phyloP scores from a whole-genome alignment of 2,113 vertebrate species.

The Coryphaenoides rupestris region DNA sequence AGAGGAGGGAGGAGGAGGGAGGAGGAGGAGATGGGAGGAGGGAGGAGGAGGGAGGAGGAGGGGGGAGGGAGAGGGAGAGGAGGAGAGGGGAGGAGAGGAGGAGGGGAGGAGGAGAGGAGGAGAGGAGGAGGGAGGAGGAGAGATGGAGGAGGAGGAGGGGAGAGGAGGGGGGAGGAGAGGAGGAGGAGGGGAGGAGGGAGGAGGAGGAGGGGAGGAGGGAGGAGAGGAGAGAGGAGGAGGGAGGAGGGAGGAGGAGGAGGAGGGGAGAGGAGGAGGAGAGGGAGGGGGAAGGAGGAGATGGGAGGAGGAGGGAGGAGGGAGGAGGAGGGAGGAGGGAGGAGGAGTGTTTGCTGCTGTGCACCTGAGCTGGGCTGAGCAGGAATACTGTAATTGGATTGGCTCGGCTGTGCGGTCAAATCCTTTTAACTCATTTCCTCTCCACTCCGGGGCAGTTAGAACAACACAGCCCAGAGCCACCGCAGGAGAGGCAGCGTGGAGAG shows the following conservation, averaged over 20 bases:
- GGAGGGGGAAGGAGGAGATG: no score
- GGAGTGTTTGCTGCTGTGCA: conserved; percentile 20
- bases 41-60: not conserved
- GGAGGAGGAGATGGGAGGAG: not conserved
- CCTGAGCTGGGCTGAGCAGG: conserved; percentile 39
- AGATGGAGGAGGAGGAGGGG: not conserved
- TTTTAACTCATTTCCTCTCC: conserved; percentile 61
- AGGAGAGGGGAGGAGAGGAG: not conserved
- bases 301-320: no score
- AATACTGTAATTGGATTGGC: conserved; percentile 63
- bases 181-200: not conserved
- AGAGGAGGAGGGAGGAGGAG: no score
- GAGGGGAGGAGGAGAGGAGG: not conserved
- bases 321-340: not conserved
- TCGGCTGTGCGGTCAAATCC: conserved; percentile 59
- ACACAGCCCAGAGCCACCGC: conserved; percentile 4
- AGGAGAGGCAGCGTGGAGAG: no score
- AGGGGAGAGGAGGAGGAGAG: no score
- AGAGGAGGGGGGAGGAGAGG: no score
- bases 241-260: not conserved
- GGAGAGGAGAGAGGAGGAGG: no score
- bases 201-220: not conserved
- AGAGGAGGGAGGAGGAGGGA: no score
- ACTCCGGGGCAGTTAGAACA: conserved; percentile 21
- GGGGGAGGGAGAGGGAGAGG: no score